Conservation (phyloP, 2,113 vertebrate genomes). For the Microtus montanus region DNA sequence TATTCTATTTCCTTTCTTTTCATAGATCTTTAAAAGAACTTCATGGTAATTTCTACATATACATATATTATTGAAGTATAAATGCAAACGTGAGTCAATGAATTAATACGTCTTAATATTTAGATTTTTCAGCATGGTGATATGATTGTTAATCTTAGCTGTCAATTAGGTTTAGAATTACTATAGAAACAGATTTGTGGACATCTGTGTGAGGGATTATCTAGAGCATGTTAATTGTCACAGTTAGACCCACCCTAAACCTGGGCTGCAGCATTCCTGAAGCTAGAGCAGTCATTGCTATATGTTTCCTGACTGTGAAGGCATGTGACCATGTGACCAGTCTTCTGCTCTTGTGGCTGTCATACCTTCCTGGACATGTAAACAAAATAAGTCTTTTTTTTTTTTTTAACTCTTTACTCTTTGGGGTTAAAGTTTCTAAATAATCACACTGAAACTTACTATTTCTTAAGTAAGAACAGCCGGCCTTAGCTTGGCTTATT, state of each 20-base stretch:
- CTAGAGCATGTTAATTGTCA: neutral
- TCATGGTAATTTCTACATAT: neutral
- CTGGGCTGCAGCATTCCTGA: neutral
- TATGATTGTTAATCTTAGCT: neutral
- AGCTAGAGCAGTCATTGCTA: neutral
- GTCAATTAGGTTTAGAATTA: neutral
- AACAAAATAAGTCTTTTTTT: neutral
- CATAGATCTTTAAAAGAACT: neutral
- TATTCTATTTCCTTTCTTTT: constrained; percentile 3
- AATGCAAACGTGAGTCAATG: neutral
- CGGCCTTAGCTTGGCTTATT: neutral
- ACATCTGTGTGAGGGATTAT: neutral
- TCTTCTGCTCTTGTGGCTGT: neutral
- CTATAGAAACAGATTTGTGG: neutral
- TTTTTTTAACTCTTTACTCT: neutral
- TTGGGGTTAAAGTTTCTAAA: neutral
- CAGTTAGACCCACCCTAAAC: neutral
- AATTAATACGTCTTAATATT: constrained; percentile 34
- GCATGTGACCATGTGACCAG: neutral
- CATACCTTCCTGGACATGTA: neutral
- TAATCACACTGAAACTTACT: neutral
- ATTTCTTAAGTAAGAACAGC: neutral
- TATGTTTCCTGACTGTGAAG: neutral
- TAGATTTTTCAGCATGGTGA: neutral
- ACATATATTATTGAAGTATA: constrained; percentile 15